Percentiles rank a stretch among this genome's conserved stretches.
phyloP scores from a whole-genome alignment of 2,113 vertebrate genomes.

The Taurulus bubalis region DNA sequence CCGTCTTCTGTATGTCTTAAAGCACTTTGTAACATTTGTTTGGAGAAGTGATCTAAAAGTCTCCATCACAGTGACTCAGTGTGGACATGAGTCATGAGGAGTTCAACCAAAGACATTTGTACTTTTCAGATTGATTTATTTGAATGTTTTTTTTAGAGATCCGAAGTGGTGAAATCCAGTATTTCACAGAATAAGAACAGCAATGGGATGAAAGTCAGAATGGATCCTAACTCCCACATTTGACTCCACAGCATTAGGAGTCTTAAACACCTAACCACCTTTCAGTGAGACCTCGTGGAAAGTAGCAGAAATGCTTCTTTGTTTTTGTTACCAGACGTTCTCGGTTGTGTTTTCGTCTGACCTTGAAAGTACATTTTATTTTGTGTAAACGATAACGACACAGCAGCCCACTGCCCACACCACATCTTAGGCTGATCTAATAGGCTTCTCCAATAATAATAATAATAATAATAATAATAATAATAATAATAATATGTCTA shows the following conservation, averaged over 20 bases:
- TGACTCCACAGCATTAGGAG: neutral
- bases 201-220: neutral
- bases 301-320: neutral
- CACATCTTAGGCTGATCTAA: conserved; percentile 3
- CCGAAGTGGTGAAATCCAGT: no score
- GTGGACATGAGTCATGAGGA: neutral
- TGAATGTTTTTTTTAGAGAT: neutral
- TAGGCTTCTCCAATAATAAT: neutral
- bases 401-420: neutral
- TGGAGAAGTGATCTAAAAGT: neutral
- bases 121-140: neutral
- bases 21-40: neutral
- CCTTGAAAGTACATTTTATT: conserved; percentile 28
- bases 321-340: neutral
- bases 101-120: neutral
- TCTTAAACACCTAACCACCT: neutral
- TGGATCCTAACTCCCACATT: neutral
- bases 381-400: neutral
- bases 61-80: neutral
- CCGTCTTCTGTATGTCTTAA: neutral
- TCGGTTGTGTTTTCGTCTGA: conserved; percentile 3
- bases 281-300: neutral
- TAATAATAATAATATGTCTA: conserved; percentile 44
- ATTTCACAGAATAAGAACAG: neutral
- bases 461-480: conserved; percentile 33